Percentiles rank a stretch among this genome's conserved stretches.
Evolutionary conservation across 2,113 vertebrate genomes (phyloP).

Genomic region (Petaurus breviceps): DNA sequence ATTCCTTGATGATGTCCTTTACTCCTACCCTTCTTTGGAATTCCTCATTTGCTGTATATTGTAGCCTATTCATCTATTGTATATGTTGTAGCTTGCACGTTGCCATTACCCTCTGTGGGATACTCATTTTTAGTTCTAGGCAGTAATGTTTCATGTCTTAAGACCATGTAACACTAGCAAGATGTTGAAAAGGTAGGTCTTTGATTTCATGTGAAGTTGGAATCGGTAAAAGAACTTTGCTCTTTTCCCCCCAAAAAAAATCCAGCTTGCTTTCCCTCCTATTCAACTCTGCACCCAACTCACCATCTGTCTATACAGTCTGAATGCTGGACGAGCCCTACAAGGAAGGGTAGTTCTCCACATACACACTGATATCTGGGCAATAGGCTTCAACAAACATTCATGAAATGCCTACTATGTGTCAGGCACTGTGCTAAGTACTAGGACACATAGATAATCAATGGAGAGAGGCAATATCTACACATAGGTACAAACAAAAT

Average conservation of each 20-base stretch:
- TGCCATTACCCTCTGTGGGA: background rate
- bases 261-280: background rate
- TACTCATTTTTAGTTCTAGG: background rate
- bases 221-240: too few species aligned
- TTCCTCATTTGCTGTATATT: background rate
- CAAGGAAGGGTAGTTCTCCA: background rate
- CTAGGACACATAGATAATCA: background rate
- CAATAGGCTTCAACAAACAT: background rate
- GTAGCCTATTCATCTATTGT: too few species aligned
- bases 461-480: too few species aligned
- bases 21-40: background rate
- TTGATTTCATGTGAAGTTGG: too few species aligned
- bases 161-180: background rate
- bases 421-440: too few species aligned
- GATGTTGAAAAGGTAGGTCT: background rate
- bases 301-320: background rate
- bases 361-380: background rate
- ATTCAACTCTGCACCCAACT: background rate
- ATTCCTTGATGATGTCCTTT: background rate
- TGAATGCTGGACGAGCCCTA: background rate
- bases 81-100: background rate
- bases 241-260: too few species aligned
- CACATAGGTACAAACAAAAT: background rate
- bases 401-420: background rate
- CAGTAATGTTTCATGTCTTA: background rate